Conservation (phyloP, 2,797 vertebrate species). For the Alca torda region DNA sequence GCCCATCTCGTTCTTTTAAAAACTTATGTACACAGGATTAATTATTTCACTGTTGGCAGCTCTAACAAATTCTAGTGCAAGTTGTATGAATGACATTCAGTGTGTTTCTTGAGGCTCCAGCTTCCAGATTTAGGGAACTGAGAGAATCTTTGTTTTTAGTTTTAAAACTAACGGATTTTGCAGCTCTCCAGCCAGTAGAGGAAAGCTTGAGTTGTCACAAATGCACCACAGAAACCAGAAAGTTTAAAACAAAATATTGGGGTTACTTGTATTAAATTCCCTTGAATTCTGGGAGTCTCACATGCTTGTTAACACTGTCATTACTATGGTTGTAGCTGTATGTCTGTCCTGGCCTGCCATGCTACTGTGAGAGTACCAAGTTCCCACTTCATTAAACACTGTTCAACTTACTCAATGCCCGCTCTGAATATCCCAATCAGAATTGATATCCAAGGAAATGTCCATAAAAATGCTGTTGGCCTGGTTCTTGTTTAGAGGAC, state of each 20-base stretch:
- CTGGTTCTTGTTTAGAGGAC: background rate
- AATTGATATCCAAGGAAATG: background rate
- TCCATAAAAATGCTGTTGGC: background rate
- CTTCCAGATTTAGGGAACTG: conserved; percentile 18
- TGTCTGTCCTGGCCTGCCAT: background rate
- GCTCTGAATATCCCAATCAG: background rate
- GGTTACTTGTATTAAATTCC: background rate
- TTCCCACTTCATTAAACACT: background rate
- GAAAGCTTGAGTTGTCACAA: background rate
- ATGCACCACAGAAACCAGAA: background rate
- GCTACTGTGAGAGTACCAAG: background rate
- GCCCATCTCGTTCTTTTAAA: conserved; percentile 16
- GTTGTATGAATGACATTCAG: conserved; percentile 50
- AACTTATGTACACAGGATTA: conserved; percentile 25
- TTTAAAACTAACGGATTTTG: background rate
- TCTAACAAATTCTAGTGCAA: background rate
- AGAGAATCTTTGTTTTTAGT: conserved; percentile 51
- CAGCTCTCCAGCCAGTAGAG: background rate
- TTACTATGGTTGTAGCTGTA: background rate
- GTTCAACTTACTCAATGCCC: background rate
- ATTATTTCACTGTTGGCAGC: conserved; percentile 52
- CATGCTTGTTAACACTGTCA: rapidly evolving
- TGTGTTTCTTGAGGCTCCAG: conserved; percentile 15
- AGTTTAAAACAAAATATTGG: background rate
- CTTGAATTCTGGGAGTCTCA: background rate